These are phyloP conservation scores for Stenchaetothrips biformis DNA, from an alignment of 2,888 invertebrate species.

Conservation along the genomic window DNA sequence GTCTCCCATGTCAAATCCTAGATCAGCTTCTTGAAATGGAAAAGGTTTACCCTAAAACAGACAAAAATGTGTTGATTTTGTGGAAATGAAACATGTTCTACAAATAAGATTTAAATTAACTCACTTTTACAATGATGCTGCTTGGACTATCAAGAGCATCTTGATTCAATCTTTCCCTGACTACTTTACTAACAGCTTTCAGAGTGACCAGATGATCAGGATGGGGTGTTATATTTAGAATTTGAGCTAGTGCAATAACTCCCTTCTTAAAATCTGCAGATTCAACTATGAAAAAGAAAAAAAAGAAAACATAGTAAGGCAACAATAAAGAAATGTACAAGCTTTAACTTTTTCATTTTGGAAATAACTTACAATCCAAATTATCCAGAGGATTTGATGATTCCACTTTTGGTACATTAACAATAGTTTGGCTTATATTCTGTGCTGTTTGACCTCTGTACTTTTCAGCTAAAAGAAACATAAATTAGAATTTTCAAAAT, in stretches of 20 bases:
- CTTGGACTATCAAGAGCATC: constrained; percentile 55
- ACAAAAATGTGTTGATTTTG: constrained; percentile 31
- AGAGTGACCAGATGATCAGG: constrained; percentile 71
- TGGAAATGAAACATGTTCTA: constrained; percentile 9
- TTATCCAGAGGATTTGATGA: constrained; percentile 80
- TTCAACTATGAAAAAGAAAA: constrained; percentile 58
- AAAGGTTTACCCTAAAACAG: constrained; percentile 58
- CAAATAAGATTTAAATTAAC: constrained; percentile 26
- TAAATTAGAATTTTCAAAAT: constrained; percentile 31
- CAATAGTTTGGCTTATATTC: constrained; percentile 52
- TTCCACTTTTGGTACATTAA: constrained; percentile 64
- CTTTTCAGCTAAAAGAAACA: constrained; percentile 56
- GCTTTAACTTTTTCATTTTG: not conserved
- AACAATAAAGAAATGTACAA: constrained; percentile 30
- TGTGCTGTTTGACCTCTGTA: constrained; percentile 64
- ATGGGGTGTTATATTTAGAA: constrained; percentile 76
- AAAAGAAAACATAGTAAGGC: constrained; percentile 26
- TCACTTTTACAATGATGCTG: constrained; percentile 49
- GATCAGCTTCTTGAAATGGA: constrained; percentile 61
- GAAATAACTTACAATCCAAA: constrained; percentile 68
- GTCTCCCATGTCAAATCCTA: constrained; percentile 64
- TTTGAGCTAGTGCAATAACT: constrained; percentile 69
- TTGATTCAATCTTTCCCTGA: constrained; percentile 55
- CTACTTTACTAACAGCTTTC: constrained; percentile 61
- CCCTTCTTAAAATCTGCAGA: constrained; percentile 78